phyloP scores from a whole-genome alignment of 1,140 invertebrate genomes.

The Zaprionus africanus region DNA sequence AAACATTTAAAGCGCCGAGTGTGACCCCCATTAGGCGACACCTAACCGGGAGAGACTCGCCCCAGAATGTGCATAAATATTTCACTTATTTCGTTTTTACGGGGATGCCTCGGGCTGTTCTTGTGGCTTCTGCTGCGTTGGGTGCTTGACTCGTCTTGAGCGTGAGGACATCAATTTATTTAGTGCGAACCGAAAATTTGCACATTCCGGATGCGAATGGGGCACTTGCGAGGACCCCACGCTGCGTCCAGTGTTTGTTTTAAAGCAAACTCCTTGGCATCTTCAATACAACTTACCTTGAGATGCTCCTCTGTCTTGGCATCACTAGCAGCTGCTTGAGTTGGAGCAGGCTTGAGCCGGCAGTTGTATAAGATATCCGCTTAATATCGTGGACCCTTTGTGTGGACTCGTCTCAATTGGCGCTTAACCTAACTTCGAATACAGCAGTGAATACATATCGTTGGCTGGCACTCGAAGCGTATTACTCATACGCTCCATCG shows the following conservation, averaged over 20 bases:
- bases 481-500: constrained; percentile 62
- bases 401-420: not conserved
- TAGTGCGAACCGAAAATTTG: constrained; percentile 65
- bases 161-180: constrained; percentile 76
- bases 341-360: not conserved
- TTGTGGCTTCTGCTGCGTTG: constrained; percentile 12
- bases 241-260: constrained; percentile 18
- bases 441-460: not conserved
- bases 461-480: constrained; percentile 27
- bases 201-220: constrained; percentile 54
- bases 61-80: constrained; percentile 71
- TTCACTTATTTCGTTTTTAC: constrained; percentile 76
- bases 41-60: constrained; percentile 45
- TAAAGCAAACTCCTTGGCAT: constrained; percentile 30
- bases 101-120: not conserved
- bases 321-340: constrained; percentile 1
- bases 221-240: not conserved
- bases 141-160: constrained; percentile 49
- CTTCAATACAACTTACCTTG: constrained; percentile 22
- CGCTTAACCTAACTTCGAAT: not conserved
- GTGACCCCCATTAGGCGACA: constrained; percentile 78
- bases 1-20: constrained; percentile 80
- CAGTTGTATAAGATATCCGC: not conserved
- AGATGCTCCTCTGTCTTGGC: not conserved
- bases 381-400: not conserved